phyloP scores from a whole-genome alignment of 2,113 vertebrate species.

The Actenoides lindsayi region DNA sequence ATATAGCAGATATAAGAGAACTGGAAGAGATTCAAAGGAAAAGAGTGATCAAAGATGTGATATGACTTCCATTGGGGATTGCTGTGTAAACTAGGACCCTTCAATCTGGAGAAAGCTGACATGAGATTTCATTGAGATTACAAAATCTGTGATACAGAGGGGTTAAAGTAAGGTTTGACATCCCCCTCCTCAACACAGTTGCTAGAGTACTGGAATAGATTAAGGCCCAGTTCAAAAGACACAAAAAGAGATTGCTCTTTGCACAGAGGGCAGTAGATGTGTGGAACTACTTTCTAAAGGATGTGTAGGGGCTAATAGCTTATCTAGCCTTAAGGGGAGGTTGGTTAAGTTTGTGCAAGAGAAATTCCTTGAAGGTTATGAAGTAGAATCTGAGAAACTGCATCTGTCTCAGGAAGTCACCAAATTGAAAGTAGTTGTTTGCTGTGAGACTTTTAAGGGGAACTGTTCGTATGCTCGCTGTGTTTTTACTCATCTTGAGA shows the following conservation, averaged over 20 bases:
- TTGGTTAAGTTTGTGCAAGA: not conserved
- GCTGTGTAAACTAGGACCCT: not conserved
- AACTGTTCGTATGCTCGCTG: not conserved
- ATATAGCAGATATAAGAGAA: not conserved
- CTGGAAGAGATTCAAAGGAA: not conserved
- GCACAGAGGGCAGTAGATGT: not conserved
- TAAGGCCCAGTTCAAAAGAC: not conserved
- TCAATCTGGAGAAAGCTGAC: not conserved
- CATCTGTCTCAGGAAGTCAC: not conserved
- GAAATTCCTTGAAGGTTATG: not conserved
- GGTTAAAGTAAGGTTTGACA: not conserved
- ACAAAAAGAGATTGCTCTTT: not conserved
- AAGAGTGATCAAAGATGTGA: not conserved
- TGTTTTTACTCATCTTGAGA: not conserved
- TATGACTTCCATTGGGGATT: not conserved
- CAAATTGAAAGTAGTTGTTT: not conserved
- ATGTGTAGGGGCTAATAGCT: not conserved
- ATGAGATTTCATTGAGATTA: not conserved
- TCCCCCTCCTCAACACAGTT: not conserved
- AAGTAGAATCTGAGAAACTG: not conserved
- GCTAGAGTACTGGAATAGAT: not conserved
- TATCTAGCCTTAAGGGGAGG: not conserved
- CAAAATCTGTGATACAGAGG: not conserved
- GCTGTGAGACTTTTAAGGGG: not conserved
- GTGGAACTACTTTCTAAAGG: not conserved